phyloP scores from a whole-genome alignment of 2,888 invertebrate species.

The Rhimphoctona megacephalus region DNA sequence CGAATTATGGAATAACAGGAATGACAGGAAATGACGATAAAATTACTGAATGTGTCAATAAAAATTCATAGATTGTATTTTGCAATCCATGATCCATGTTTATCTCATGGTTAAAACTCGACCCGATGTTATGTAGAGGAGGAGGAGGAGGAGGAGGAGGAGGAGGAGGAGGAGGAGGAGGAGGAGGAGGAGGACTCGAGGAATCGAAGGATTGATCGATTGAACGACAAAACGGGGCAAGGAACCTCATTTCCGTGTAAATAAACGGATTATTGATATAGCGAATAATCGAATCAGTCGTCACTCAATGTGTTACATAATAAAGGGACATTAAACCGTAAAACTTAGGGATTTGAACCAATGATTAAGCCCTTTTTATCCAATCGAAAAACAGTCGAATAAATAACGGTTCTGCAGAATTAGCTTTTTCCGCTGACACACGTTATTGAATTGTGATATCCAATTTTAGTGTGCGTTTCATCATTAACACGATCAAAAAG shows the following conservation, averaged over 20 bases:
- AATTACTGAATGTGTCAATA: background rate
- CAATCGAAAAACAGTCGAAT: background rate
- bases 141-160: conserved; percentile 9
- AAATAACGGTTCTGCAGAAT: background rate
- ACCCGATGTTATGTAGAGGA: conserved; percentile 35
- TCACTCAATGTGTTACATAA: conserved; percentile 2
- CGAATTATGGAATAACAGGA: too few relatives aligned
- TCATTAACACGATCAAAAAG: background rate
- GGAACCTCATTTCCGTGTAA: conserved; percentile 29
- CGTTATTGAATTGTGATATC: background rate
- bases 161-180: conserved; percentile 8
- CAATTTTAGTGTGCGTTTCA: background rate
- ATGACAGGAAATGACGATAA: background rate
- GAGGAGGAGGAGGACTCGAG: background rate
- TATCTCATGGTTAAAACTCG: conserved; percentile 49
- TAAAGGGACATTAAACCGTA: conserved; percentile 17
- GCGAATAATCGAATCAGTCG: conserved; percentile 24
- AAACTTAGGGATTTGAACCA: conserved; percentile 23
- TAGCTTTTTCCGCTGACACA: background rate
- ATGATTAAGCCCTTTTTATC: background rate
- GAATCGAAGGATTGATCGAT: conserved; percentile 54
- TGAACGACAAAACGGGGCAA: conserved; percentile 62
- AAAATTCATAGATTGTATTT: conserved; percentile 26
- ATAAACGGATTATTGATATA: conserved; percentile 6
- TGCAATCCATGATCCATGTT: conserved; percentile 46